These are phyloP conservation scores for Pseudococcus jackbeardsleyi DNA, from an alignment of 2,888 invertebrate species.

Conservation along the genomic window DNA sequence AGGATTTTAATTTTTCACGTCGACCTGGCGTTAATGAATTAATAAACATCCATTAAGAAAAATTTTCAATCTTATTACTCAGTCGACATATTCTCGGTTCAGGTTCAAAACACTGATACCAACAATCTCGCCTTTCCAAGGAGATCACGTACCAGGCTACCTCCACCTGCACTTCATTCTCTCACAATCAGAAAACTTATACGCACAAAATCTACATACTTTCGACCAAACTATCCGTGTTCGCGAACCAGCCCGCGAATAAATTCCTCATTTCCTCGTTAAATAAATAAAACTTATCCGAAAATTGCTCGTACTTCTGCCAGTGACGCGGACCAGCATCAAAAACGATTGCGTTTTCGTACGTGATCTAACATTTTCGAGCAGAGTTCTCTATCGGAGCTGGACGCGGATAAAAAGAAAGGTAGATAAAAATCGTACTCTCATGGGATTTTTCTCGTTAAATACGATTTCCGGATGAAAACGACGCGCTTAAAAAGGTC, in stretches of 20 bases:
- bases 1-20: constrained; percentile 49
- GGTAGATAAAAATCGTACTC: constrained; percentile 58
- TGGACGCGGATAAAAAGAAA: constrained; percentile 2
- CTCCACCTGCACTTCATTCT: not conserved
- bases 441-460: constrained; percentile 62
- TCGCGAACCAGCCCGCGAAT: not conserved
- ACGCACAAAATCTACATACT: not conserved
- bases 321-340: constrained; percentile 19
- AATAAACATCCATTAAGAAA: constrained; percentile 28
- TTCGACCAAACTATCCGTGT: not conserved
- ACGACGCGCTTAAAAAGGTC: constrained; percentile 53
- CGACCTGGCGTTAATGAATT: constrained; percentile 20
- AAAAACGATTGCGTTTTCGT: constrained; percentile 25
- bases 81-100: not conserved
- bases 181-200: not conserved
- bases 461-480: constrained; percentile 61
- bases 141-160: not conserved
- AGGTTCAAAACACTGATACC: not conserved
- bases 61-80: not conserved
- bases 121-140: not conserved
- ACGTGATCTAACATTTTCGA: constrained; percentile 52
- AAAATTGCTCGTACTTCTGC: constrained; percentile 10
- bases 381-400: constrained; percentile 53
- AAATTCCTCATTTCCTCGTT: constrained; percentile 21
- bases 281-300: not conserved